A percentile compares a stretch with the other conserved stretches of the same genome.
Evolutionary conservation across 2,888 invertebrate species (phyloP).

Genomic region (Eupithecia subumbrata): DNA sequence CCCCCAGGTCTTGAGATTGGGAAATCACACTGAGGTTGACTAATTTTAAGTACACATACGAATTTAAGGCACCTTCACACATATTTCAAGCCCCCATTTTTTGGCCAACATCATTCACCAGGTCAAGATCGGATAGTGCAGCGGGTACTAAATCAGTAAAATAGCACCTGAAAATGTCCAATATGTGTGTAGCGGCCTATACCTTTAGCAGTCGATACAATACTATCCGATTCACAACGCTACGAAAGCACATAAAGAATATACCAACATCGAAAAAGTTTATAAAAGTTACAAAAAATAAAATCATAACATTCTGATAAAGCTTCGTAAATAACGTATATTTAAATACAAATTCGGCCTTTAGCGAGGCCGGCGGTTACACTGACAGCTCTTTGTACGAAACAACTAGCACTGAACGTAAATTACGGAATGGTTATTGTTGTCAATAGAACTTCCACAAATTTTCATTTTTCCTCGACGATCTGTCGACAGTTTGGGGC

Average conservation of each 20-base stretch:
- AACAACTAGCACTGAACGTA: slow-evolving; percentile 31
- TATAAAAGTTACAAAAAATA: slow-evolving; percentile 62
- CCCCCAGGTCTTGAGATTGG: slow-evolving; percentile 14
- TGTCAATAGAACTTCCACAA: neutral
- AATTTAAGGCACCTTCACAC: slow-evolving; percentile 16
- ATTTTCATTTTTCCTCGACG: neutral
- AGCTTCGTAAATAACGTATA: slow-evolving; percentile 41
- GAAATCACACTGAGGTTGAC: slow-evolving; percentile 39
- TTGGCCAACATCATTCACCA: neutral
- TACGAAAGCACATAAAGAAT: slow-evolving; percentile 43
- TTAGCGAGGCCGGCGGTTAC: slow-evolving; percentile 30
- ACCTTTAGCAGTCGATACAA: slow-evolving; percentile 6
- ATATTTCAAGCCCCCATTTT: slow-evolving; percentile 6
- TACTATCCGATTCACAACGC: slow-evolving; percentile 42
- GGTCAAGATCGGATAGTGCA: neutral
- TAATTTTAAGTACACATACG: slow-evolving; percentile 42
- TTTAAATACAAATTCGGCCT: slow-evolving; percentile 31
- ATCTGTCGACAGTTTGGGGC: neutral
- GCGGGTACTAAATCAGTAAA: neutral
- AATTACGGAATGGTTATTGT: neutral
- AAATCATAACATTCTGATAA: slow-evolving; percentile 53
- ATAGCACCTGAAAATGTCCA: slow-evolving; percentile 3
- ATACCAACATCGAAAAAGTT: slow-evolving; percentile 53
- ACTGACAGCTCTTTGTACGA: slow-evolving; percentile 25
- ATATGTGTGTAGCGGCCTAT: slow-evolving; percentile 15